These are phyloP conservation scores for Adelphocoris suturalis DNA, from an alignment of 2,888 invertebrate genomes.

Conservation along the genomic window DNA sequence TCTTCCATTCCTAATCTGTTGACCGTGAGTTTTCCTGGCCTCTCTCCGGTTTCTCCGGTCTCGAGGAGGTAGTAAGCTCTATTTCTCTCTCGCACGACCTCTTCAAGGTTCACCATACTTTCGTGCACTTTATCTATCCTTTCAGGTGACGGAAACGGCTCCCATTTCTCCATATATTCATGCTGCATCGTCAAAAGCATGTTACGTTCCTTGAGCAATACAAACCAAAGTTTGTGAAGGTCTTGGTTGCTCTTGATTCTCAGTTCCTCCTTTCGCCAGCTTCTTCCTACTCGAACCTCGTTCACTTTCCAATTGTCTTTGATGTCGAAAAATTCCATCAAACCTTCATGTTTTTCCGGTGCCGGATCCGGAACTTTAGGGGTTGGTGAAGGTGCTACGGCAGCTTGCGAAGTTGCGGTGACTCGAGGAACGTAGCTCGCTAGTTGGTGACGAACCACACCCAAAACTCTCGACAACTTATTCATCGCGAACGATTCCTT, in stretches of 20 bases:
- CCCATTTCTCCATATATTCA: conserved; percentile 84
- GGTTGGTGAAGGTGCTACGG: not conserved
- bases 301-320: conserved; percentile 90
- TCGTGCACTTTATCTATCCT: conserved; percentile 94
- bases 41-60: conserved; percentile 91
- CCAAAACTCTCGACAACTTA: conserved; percentile 51
- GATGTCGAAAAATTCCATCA: conserved; percentile 94
- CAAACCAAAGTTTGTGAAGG: conserved; percentile 96
- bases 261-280: conserved; percentile 94
- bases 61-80: conserved; percentile 93
- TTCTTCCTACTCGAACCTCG: conserved; percentile 89
- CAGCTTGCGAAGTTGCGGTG: not conserved
- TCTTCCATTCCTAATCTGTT: conserved; percentile 82
- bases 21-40: conserved; percentile 83
- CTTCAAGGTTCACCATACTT: conserved; percentile 96
- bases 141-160: conserved; percentile 93
- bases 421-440: not conserved
- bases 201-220: conserved; percentile 95
- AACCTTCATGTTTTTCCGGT: conserved; percentile 74
- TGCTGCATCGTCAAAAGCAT: conserved; percentile 98
- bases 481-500: not conserved
- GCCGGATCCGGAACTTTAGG: not conserved
- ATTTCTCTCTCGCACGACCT: conserved; percentile 94
- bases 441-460: conserved; percentile 46
- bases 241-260: conserved; percentile 96